A percentile compares a stretch with the other conserved stretches of the same genome.
Conservation (phyloP, 2,113 vertebrate genomes). For the Chionodraco myersi region DNA sequence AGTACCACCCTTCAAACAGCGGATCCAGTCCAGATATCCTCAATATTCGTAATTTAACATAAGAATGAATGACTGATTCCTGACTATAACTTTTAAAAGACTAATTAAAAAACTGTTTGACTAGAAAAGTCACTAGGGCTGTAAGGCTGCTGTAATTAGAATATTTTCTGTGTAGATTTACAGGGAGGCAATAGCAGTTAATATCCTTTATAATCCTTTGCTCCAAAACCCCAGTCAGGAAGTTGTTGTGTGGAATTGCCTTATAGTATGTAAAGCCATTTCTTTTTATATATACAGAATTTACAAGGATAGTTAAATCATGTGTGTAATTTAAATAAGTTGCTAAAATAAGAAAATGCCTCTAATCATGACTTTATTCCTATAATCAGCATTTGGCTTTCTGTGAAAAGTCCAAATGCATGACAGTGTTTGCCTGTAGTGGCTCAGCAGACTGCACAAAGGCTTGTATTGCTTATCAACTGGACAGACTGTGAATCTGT, state of each 20-base stretch:
- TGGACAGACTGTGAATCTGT: neutral
- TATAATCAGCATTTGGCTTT: neutral
- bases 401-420: constrained; percentile 12
- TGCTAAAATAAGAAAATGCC: no score
- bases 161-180: constrained; percentile 6
- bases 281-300: neutral
- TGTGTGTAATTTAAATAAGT: no score
- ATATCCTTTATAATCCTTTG: constrained; percentile 26
- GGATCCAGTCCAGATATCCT: neutral
- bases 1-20: neutral
- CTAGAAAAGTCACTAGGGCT: neutral
- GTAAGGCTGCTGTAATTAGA: constrained; percentile 20
- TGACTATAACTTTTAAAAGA: neutral
- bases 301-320: no score
- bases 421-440: neutral
- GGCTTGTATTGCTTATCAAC: neutral
- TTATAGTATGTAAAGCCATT: constrained; percentile 6
- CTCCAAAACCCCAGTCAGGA: constrained; percentile 9
- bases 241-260: constrained; percentile 1
- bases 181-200: constrained; percentile 13
- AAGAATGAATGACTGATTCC: neutral
- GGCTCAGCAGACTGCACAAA: neutral
- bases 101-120: neutral
- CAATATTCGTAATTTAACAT: neutral
- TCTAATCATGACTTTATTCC: no score